These are phyloP conservation scores for Gallinago paraguaiae DNA, from an alignment of 2,113 vertebrate genomes.

Conservation along the genomic window DNA sequence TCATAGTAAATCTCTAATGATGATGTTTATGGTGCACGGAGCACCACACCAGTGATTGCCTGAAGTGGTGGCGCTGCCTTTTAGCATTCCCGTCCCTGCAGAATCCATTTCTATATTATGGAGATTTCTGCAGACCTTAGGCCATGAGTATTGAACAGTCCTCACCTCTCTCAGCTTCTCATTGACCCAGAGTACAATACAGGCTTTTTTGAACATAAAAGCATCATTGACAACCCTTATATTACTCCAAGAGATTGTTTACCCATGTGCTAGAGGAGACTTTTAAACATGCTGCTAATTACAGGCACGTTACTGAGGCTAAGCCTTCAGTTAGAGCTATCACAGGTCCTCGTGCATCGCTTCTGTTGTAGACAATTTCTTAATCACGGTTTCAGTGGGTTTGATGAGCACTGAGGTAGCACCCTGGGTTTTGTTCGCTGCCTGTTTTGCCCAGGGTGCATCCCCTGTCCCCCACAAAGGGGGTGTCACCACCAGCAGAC, in stretches of 20 bases:
- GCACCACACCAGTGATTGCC: slow-evolving; percentile 49
- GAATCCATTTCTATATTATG: slow-evolving; percentile 74
- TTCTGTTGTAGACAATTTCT: background rate
- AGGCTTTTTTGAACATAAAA: slow-evolving; percentile 79
- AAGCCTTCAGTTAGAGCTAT: background rate
- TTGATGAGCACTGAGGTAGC: background rate
- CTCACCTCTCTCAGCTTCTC: slow-evolving; percentile 76
- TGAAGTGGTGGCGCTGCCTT: slow-evolving; percentile 30
- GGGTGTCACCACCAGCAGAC: background rate
- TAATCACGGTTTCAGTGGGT: background rate
- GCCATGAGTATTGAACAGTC: slow-evolving; percentile 79
- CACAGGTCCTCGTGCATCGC: background rate
- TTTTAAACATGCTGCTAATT: slow-evolving; percentile 64
- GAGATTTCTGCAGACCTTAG: slow-evolving; percentile 80
- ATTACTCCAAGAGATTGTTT: slow-evolving; percentile 71
- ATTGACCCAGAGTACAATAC: slow-evolving; percentile 75
- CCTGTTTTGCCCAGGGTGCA: accelerated
- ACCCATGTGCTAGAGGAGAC: slow-evolving; percentile 62
- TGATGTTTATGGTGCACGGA: slow-evolving; percentile 25
- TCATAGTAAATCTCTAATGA: background rate
- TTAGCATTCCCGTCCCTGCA: slow-evolving; percentile 71
- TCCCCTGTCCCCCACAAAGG: accelerated
- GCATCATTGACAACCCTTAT: slow-evolving; percentile 71
- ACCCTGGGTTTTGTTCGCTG: background rate
- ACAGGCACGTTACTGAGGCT: slow-evolving; percentile 44